A percentile compares a stretch with the other conserved stretches of the same genome.
Conservation (phyloP, 2,888 invertebrate species). For the Rotaria socialis region DNA sequence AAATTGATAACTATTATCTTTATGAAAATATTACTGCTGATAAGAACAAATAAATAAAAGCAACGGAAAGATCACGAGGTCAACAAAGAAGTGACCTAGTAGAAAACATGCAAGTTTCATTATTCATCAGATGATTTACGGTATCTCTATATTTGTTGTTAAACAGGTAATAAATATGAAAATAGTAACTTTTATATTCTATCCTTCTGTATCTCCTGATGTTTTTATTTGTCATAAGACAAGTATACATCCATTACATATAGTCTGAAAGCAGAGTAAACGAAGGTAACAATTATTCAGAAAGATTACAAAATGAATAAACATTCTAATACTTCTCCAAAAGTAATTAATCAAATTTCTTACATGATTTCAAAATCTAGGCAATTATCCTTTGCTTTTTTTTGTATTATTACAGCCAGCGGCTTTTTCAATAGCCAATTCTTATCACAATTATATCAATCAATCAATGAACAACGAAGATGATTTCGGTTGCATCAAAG, state of each 20-base stretch:
- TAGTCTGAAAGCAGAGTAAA: neutral
- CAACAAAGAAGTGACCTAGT: neutral
- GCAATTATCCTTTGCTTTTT: too few species aligned
- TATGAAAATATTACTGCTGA: neutral
- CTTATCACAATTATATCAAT: neutral
- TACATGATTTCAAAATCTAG: too few species aligned
- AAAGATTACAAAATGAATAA: neutral
- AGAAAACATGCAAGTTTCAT: neutral
- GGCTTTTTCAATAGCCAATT: neutral
- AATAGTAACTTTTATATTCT: neutral
- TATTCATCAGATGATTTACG: neutral
- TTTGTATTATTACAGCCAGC: neutral
- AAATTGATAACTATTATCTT: neutral
- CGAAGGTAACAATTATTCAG: neutral
- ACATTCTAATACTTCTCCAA: neutral
- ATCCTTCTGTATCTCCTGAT: neutral
- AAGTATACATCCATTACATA: neutral
- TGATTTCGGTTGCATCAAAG: slow-evolving; percentile 23
- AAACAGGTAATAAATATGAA: neutral
- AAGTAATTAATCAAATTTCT: neutral
- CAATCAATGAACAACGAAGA: neutral
- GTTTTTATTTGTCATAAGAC: neutral
- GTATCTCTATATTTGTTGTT: neutral
- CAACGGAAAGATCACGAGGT: neutral
- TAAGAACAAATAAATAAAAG: neutral